A percentile compares a stretch with the other conserved stretches of the same genome.
These are phyloP conservation scores for Aurelia sp. DNA, from an alignment of 30 jellyfish, hydroid and myxozoan genomes.

Conservation along the genomic window DNA sequence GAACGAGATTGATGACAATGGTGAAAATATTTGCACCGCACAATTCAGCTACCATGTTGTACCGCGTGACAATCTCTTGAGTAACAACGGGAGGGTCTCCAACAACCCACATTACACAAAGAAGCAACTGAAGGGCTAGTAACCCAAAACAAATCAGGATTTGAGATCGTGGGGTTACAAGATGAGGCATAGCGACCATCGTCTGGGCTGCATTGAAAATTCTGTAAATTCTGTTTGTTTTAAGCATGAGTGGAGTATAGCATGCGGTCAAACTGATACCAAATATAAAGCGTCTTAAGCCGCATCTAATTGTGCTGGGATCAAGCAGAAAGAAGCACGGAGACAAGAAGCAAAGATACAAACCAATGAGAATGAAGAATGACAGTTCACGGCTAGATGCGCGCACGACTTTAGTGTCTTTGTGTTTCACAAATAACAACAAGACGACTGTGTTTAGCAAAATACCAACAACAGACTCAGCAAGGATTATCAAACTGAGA, in stretches of 20 bases:
- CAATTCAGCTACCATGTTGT: conserved; percentile 56
- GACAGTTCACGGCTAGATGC: conserved; percentile 74
- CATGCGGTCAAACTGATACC: conserved; percentile 83
- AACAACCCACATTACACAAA: conserved; percentile 81
- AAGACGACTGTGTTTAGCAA: conserved; percentile 16
- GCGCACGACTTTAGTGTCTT: conserved; percentile 44
- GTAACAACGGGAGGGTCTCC: conserved; percentile 68
- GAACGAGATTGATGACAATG: conserved; percentile 49
- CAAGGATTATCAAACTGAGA: conserved; percentile 24
- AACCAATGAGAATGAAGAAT: conserved; percentile 50
- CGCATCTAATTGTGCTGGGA: conserved; percentile 55
- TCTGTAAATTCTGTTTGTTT: conserved; percentile 82
- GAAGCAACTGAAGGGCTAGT: conserved; percentile 65
- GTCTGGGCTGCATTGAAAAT: conserved; percentile 68
- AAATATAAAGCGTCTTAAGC: conserved; percentile 57
- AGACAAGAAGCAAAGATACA: conserved; percentile 53
- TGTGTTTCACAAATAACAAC: conserved; percentile 20
- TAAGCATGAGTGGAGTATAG: conserved; percentile 82
- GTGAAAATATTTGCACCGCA: conserved; percentile 33
- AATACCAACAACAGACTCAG: conserved; percentile 39
- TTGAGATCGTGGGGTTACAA: conserved; percentile 81
- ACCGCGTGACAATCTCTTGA: conserved; percentile 42
- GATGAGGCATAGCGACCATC: conserved; percentile 42
- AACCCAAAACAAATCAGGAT: conserved; percentile 70
- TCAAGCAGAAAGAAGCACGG: conserved; percentile 49